These are phyloP conservation scores for Brachionus manjavacas DNA, from an alignment of 1,140 invertebrate species.

Conservation along the genomic window DNA sequence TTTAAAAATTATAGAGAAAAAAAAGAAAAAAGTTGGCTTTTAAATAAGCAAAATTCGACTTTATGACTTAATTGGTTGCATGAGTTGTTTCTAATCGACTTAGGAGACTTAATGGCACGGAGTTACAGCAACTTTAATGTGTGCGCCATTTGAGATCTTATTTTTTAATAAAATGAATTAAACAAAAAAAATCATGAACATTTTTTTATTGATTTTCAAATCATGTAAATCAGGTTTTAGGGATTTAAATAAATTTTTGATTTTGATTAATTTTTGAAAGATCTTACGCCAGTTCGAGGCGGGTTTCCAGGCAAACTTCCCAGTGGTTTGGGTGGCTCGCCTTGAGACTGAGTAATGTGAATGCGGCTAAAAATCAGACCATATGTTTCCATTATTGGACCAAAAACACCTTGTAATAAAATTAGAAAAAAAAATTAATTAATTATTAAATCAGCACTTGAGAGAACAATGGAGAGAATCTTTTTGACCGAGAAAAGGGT, in stretches of 20 bases:
- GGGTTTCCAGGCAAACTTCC: slow-evolving; percentile 17
- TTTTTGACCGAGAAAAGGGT: slow-evolving; percentile 12
- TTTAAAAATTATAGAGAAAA: not conserved
- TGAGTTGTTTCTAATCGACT: not conserved
- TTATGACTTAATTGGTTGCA: slow-evolving; percentile 9
- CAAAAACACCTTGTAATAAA: not conserved
- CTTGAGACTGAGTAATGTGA: slow-evolving; percentile 26
- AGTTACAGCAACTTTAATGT: not conserved
- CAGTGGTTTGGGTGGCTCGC: slow-evolving; percentile 21
- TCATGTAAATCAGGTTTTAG: not conserved
- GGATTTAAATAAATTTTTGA: not conserved
- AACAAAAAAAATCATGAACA: not conserved
- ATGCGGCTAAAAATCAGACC: slow-evolving; percentile 37
- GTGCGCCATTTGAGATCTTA: not conserved
- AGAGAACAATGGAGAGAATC: slow-evolving; percentile 26
- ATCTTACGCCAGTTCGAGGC: not conserved
- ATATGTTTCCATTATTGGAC: slow-evolving; percentile 39
- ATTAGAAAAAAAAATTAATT: not conserved
- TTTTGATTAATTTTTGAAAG: slow-evolving; percentile 23
- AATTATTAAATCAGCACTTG: not conserved
- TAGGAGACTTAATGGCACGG: not conserved
- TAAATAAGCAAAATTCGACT: not conserved
- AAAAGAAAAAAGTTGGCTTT: not conserved
- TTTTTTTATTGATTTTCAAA: not conserved
- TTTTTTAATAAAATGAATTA: not conserved